Evolutionary conservation across 2,113 vertebrate species (phyloP).

Genomic region (Callopanchax toddi): DNA sequence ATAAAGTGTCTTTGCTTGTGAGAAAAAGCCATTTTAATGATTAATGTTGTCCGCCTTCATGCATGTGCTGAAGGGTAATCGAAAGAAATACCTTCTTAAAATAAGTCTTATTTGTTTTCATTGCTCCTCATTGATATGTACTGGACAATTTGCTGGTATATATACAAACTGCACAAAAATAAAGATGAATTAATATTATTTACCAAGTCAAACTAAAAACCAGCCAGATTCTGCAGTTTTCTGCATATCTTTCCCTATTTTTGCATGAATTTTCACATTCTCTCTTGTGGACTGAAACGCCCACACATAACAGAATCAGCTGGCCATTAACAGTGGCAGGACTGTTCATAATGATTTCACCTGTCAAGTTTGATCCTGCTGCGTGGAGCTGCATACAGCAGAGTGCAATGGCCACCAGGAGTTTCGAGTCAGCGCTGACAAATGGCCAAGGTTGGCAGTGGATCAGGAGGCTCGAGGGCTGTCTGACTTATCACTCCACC

Average conservation of each 20-base stretch:
- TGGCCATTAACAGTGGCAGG: constrained; percentile 46
- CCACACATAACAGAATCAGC: constrained; percentile 33
- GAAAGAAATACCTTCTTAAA: no score
- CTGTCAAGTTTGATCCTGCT: constrained; percentile 60
- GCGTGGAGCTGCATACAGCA: constrained; percentile 43
- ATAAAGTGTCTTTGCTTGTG: neutral
- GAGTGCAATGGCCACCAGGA: constrained; percentile 64
- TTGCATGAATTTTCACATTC: constrained; percentile 35
- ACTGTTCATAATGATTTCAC: constrained; percentile 63
- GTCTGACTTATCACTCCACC: constrained; percentile 71
- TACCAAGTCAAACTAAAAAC: neutral
- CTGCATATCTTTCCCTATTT: constrained; percentile 35
- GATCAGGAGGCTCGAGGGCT: constrained; percentile 68
- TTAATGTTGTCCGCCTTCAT: neutral
- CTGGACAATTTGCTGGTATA: no score
- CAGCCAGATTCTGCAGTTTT: neutral
- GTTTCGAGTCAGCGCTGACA: constrained; percentile 72
- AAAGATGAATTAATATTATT: neutral
- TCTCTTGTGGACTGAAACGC: constrained; percentile 15
- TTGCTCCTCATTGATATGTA: no score
- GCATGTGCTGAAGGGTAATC: neutral
- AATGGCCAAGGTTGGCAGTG: constrained; percentile 68
- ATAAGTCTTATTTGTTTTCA: no score
- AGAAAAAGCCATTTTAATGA: neutral
- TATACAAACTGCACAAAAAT: no score